phyloP scores from a whole-genome alignment of 2,113 vertebrate species.

The Tamias sibiricus region DNA sequence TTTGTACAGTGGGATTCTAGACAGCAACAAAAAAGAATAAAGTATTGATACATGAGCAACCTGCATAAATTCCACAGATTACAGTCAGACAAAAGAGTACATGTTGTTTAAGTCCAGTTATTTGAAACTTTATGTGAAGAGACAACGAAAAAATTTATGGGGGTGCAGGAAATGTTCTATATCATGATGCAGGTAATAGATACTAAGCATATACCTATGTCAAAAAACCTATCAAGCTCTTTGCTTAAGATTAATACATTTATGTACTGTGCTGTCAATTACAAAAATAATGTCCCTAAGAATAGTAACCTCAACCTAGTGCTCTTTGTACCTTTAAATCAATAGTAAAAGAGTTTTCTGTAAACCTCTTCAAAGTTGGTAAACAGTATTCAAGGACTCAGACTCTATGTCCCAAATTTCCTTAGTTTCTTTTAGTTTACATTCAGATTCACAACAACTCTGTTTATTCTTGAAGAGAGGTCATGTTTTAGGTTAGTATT shows the following conservation, averaged over 20 bases:
- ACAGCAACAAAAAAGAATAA: not conserved
- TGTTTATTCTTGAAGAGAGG: not conserved
- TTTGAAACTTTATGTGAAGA: not conserved
- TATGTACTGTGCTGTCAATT: not conserved
- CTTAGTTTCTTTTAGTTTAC: conserved; percentile 7
- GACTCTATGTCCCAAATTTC: not conserved
- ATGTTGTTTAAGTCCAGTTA: not conserved
- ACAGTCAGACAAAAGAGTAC: not conserved
- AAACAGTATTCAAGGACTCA: not conserved
- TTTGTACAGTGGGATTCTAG: not conserved
- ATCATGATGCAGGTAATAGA: not conserved
- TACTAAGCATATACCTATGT: not conserved
- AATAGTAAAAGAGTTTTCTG: not conserved
- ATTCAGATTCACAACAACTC: not conserved
- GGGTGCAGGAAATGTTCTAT: not conserved
- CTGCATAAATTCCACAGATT: not conserved
- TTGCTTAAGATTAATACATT: conserved; percentile 1
- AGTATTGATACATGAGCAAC: not conserved
- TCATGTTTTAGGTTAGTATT: not conserved
- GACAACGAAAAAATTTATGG: not conserved
- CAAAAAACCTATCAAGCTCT: not conserved
- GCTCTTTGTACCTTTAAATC: not conserved
- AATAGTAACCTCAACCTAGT: not conserved
- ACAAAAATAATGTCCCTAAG: not conserved
- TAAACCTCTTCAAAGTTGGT: not conserved